These are phyloP conservation scores for Poecilia picta DNA, from an alignment of 2,797 vertebrate species.

Conservation along the genomic window DNA sequence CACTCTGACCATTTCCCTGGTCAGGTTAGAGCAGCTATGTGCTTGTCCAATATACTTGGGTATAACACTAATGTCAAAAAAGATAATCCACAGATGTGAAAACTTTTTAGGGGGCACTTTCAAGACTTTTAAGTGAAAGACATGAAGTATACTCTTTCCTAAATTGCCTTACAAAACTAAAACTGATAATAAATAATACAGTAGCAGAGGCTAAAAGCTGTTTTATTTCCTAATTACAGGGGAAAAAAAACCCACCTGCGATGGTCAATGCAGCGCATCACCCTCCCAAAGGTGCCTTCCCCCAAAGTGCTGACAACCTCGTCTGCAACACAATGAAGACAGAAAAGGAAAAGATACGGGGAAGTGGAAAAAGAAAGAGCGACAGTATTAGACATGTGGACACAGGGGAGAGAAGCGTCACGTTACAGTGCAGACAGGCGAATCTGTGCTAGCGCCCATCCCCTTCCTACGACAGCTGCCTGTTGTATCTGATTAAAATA, in stretches of 20 bases:
- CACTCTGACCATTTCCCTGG: no score
- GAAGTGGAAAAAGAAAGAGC: slow-evolving; percentile 61
- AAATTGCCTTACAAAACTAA: background rate
- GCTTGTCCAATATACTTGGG: no score
- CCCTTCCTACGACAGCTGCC: slow-evolving; percentile 60
- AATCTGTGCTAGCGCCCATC: slow-evolving; percentile 66
- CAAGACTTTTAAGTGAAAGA: background rate
- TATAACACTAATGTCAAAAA: background rate
- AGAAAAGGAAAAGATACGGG: slow-evolving; percentile 72
- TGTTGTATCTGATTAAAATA: slow-evolving; percentile 44
- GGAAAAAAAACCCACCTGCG: slow-evolving; percentile 84
- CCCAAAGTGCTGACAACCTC: slow-evolving; percentile 96
- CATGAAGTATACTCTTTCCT: background rate
- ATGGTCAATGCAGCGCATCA: slow-evolving; percentile 96
- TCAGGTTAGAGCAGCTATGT: no score
- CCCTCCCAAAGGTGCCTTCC: slow-evolving; percentile 96
- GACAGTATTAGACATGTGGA: slow-evolving; percentile 69
- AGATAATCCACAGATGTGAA: background rate
- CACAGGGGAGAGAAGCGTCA: slow-evolving; percentile 38
- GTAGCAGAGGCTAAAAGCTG: background rate
- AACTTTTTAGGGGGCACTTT: background rate
- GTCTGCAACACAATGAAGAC: slow-evolving; percentile 85
- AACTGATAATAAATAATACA: background rate
- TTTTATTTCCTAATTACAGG: slow-evolving; percentile 4
- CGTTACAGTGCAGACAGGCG: slow-evolving; percentile 68